These are phyloP conservation scores for Onychomys arenicola DNA, from an alignment of 2,797 vertebrate species.

Conservation along the genomic window DNA sequence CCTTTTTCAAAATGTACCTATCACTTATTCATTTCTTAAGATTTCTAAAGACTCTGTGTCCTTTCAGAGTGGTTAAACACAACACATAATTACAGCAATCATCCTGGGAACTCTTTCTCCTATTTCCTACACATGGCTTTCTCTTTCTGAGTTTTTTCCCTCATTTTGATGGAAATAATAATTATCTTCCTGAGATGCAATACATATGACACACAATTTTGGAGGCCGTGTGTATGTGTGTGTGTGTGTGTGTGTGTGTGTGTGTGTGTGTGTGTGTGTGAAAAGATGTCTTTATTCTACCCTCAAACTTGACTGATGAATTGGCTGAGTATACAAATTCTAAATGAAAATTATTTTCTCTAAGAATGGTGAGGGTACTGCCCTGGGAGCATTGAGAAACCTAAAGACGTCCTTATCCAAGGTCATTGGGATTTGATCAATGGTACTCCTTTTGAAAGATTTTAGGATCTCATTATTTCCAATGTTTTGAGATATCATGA, in stretches of 20 bases:
- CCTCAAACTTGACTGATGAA: not conserved
- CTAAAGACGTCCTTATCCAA: not conserved
- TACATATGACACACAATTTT: not conserved
- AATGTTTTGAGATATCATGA: not conserved
- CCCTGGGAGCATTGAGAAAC: not conserved
- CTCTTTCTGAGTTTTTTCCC: not conserved
- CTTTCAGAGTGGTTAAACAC: not conserved
- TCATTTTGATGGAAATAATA: constrained; percentile 33
- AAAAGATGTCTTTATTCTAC: not conserved
- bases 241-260: not conserved
- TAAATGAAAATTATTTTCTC: not conserved
- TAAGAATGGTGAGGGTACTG: not conserved
- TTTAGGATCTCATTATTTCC: not conserved
- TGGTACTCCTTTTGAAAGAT: not conserved
- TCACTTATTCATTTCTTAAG: not conserved
- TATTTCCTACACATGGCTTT: not conserved
- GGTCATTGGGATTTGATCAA: not conserved
- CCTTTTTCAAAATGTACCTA: not conserved
- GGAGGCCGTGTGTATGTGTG: not conserved
- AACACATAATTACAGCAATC: not conserved
- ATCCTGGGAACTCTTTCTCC: not conserved
- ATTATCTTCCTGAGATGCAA: constrained; percentile 16
- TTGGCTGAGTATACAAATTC: not conserved
- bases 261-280: not conserved
- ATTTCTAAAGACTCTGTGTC: not conserved